phyloP scores from a whole-genome alignment of 1,140 invertebrate species.

The Penaeus indicus region DNA sequence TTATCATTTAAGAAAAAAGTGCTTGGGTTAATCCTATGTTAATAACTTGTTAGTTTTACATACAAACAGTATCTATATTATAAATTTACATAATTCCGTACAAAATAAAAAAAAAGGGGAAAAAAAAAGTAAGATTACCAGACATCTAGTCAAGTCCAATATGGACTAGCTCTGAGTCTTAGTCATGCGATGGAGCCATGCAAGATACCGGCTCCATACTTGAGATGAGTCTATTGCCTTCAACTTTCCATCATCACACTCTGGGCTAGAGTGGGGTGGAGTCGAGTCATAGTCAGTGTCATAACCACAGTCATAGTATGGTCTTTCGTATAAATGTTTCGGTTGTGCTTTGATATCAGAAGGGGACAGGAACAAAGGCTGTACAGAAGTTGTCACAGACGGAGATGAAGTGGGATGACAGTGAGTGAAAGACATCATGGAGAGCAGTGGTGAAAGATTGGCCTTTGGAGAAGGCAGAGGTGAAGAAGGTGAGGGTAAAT shows the following conservation, averaged over 20 bases:
- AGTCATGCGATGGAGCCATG: slow-evolving; percentile 46
- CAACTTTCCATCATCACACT: slow-evolving; percentile 46
- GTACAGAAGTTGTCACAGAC: too few species aligned
- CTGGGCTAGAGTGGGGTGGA: slow-evolving; percentile 46
- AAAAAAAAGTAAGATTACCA: neutral
- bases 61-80: too few species aligned
- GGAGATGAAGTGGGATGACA: too few species aligned
- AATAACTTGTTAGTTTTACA: too few species aligned
- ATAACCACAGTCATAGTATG: slow-evolving; percentile 52
- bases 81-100: neutral
- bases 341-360: too few species aligned
- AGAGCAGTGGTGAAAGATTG: neutral
- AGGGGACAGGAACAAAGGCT: too few species aligned
- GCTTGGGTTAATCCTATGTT: too few species aligned
- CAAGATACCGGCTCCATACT: slow-evolving; percentile 46
- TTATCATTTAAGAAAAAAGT: slow-evolving; percentile 9
- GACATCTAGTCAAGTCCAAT: slow-evolving; percentile 28
- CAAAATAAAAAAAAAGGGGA: neutral
- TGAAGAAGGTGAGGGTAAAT: neutral
- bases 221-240: slow-evolving; percentile 25
- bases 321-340: slow-evolving; percentile 17
- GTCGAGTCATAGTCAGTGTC: slow-evolving; percentile 48
- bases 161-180: slow-evolving; percentile 40
- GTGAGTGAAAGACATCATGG: neutral
- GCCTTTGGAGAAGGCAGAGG: neutral